A percentile compares a stretch with the other conserved stretches of the same genome.
Evolutionary conservation across 2,113 vertebrate genomes (phyloP).

Genomic region (Oncorhynchus nerka): DNA sequence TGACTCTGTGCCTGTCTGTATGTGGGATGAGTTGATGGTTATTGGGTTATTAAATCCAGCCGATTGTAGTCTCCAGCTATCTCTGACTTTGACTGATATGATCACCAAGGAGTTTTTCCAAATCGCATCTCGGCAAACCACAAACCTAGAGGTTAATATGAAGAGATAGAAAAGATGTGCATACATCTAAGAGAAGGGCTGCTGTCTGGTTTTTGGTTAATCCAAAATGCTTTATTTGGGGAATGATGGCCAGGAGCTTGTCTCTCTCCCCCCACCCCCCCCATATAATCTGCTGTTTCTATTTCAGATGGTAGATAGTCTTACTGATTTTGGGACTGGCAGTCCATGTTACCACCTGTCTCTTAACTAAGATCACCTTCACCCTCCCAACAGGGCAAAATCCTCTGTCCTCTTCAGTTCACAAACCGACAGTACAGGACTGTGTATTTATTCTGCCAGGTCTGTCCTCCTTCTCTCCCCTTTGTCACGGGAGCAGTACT

Average conservation of each 20-base stretch:
- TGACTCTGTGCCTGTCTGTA: not conserved
- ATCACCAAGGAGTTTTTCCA: not conserved
- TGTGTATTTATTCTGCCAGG: not conserved
- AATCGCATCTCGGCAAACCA: not conserved
- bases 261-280: not conserved
- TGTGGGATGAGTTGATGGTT: not conserved
- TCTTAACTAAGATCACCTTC: no score
- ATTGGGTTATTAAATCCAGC: not conserved
- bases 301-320: conserved; percentile 2
- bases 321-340: not conserved
- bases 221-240: not conserved
- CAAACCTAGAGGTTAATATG: not conserved
- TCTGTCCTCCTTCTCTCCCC: not conserved
- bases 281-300: not conserved
- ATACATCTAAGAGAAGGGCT: not conserved
- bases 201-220: not conserved
- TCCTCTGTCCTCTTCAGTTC: not conserved
- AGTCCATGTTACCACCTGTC: not conserved
- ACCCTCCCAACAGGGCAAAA: no score
- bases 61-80: not conserved
- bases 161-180: no score
- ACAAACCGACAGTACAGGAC: not conserved
- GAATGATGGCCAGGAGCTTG: not conserved
- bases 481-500: not conserved
- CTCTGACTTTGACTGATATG: not conserved